phyloP scores from a whole-genome alignment of 2,113 vertebrate species.

The Callopanchax toddi region DNA sequence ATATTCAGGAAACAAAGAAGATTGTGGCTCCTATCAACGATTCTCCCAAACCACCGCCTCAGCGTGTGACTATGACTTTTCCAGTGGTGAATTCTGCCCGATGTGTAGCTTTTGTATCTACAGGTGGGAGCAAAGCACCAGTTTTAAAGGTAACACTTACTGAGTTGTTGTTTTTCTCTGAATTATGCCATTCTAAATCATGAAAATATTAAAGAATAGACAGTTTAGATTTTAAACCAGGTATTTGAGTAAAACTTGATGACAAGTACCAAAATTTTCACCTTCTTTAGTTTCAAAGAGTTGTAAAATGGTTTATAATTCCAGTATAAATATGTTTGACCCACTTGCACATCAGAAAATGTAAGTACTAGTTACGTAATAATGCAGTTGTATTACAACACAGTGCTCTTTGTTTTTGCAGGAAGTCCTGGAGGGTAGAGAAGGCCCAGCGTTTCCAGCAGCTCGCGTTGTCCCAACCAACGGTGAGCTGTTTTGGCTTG shows the following conservation, averaged over 20 bases:
- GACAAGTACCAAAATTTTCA: too few relatives aligned
- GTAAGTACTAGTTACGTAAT: neutral
- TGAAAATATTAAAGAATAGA: too few relatives aligned
- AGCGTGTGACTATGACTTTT: constrained; percentile 88
- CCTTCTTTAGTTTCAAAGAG: too few relatives aligned
- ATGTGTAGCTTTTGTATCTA: constrained; percentile 88
- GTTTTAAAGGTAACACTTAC: constrained; percentile 84
- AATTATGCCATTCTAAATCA: neutral
- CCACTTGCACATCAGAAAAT: neutral
- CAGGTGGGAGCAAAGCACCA: constrained; percentile 88
- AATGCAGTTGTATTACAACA: constrained; percentile 7
- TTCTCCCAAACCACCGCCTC: constrained; percentile 89
- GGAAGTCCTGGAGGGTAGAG: constrained; percentile 87
- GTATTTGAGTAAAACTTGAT: too few relatives aligned
- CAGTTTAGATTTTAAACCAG: too few relatives aligned
- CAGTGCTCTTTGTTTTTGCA: constrained; percentile 34
- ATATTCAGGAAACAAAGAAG: constrained; percentile 83
- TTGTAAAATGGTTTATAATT: too few relatives aligned
- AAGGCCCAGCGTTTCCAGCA: constrained; percentile 80
- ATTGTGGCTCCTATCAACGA: constrained; percentile 88
- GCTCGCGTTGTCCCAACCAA: constrained; percentile 82
- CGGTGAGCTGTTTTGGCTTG: constrained; percentile 88
- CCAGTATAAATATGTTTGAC: neutral
- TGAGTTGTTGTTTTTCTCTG: neutral
- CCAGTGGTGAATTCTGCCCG: constrained; percentile 88